Percentiles rank a stretch among this genome's conserved stretches.
These are phyloP conservation scores for Dicrostonyx torquatus DNA, from an alignment of 2,797 vertebrate species.

Conservation along the genomic window DNA sequence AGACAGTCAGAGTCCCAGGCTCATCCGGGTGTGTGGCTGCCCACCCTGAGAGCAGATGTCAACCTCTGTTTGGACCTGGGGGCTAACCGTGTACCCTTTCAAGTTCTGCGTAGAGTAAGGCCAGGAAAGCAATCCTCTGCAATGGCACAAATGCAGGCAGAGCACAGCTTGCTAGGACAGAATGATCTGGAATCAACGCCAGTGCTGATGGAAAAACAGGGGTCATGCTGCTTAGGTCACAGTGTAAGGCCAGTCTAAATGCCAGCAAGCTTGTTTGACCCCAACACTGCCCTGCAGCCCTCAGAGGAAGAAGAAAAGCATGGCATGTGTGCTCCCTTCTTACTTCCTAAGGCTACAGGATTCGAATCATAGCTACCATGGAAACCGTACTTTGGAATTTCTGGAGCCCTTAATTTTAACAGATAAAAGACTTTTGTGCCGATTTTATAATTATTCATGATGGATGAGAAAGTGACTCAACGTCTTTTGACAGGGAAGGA, in stretches of 20 bases:
- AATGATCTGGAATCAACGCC: background rate
- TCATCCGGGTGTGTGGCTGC: background rate
- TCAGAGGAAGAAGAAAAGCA: constrained; percentile 20
- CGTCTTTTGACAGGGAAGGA: constrained; percentile 79
- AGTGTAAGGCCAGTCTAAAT: background rate
- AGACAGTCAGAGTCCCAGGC: background rate
- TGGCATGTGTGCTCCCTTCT: constrained; percentile 20
- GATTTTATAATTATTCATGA: constrained; percentile 82
- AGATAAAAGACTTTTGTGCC: constrained; percentile 80
- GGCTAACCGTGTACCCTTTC: background rate
- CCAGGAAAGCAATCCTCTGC: background rate
- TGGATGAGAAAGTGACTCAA: constrained; percentile 80
- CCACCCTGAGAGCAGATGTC: background rate
- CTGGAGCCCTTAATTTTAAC: constrained; percentile 83
- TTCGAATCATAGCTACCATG: constrained; percentile 84
- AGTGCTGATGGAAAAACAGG: background rate
- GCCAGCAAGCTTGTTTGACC: background rate
- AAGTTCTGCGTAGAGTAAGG: background rate
- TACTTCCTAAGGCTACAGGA: constrained; percentile 76
- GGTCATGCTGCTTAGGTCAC: background rate
- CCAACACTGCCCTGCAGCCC: constrained; percentile 37
- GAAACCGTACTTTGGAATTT: constrained; percentile 85
- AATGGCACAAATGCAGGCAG: background rate
- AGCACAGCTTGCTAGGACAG: background rate
- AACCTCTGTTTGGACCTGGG: background rate